Evolutionary conservation across 1,140 invertebrate genomes (phyloP), one percentile per base, ranked within the genome.

Genomic region (Hyles vespertilio): DNA sequence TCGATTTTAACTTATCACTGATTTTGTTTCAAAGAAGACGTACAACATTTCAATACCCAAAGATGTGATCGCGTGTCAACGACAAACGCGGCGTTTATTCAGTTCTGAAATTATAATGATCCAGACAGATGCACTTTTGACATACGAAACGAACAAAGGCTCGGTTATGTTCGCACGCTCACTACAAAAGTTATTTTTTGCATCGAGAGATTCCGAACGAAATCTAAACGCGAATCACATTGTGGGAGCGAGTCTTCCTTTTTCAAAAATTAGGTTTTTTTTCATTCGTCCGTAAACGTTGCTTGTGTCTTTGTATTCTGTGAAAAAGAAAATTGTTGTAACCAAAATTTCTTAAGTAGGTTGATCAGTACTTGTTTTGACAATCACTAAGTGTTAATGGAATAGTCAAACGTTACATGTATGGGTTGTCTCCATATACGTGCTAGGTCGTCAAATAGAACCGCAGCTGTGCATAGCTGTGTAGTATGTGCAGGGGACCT

Each of bases 221-320:
- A 82, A 82, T 84, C 74, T 82, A 79, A 81, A 75, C 69, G 73
- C 70, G 77, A 79, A 77, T 79, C 71, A 65, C 72, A 68, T 70
- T 79, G 72, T 83, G 74, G 69, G 74, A 79, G 75, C 68, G 71
- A 64, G 69, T 67, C 64, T 70, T 63, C 62, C 73, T 8, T 78
- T 72, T 74, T 74, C 67, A 59, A 66, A 74, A 70, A 69, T 60
- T 59, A 60, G 46, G 22, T 47, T 44, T 45, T 66, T 58, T 69
- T 63, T 40, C 36, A 40, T 40, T 40, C 36, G 36, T 40, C 36
- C 36, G 32, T 44, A 59, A 59, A 59, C 54, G 58, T 59, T 54
- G 51, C 8, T 51, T 44, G 44, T 54, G 58, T 59, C 51, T 55
- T 55, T 49, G 51, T 5, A 40, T 40, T 40, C 36, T 40, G 36